Conservation (phyloP, 2,888 invertebrate species). For the Sarcophaga caerulescens region DNA sequence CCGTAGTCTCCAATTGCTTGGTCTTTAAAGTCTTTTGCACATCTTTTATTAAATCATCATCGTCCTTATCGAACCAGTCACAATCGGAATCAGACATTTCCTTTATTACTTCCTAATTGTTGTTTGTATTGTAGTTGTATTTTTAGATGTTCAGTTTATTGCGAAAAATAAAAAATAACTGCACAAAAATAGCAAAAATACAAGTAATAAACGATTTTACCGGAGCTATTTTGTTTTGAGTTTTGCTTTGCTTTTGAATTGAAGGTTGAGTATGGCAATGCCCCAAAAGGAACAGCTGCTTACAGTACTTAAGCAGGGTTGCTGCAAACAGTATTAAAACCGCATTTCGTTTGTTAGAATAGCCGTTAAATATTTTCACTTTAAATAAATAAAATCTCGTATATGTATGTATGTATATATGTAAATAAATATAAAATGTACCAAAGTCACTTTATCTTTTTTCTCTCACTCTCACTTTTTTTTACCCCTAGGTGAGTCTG, state of each 20-base stretch:
- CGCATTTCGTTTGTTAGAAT: background rate
- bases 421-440: too few species aligned
- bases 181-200: background rate
- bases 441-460: too few species aligned
- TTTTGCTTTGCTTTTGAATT: background rate
- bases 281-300: background rate
- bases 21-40: slow-evolving; percentile 68
- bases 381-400: too few species aligned
- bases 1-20: slow-evolving; percentile 48
- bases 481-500: too few species aligned
- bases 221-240: slow-evolving; percentile 39
- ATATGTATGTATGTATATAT: too few species aligned
- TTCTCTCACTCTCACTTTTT: too few species aligned
- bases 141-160: background rate
- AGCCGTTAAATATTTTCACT: background rate
- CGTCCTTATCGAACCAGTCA: slow-evolving; percentile 80
- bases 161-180: background rate
- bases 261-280: slow-evolving; percentile 6
- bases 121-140: background rate
- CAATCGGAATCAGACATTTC: slow-evolving; percentile 70
- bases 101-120: background rate
- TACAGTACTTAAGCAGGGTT: background rate
- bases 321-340: background rate
- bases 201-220: slow-evolving; percentile 26
- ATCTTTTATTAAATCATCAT: slow-evolving; percentile 76